Base-by-base conservation (phyloP, 2,797 vertebrate genomes). In the Phoxinus dragarum region DNA sequence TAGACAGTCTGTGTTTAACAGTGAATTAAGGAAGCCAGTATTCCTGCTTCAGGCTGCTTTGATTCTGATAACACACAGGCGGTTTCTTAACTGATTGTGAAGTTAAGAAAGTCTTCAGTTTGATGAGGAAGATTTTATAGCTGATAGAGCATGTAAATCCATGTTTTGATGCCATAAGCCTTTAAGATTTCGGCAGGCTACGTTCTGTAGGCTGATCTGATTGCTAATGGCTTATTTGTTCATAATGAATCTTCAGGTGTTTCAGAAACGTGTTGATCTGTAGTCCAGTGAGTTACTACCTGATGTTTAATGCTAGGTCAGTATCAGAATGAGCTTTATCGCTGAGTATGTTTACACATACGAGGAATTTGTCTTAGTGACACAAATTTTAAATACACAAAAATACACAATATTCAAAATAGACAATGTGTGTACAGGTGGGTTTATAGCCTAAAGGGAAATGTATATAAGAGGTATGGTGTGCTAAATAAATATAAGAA, bases 41-140 rank as follows among this genome's bases (percentile, higher is more conserved):
- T 84, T 75, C 9, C 59, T 64, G 14, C 69, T 36, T 75, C 42
- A 44, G 56, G 27, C 27, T 7, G 34, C 71, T 75, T 49, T 66
- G 81, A 83, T 19, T 47, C 19, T 66, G 42, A 75, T 75, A 47
- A 66, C 21, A 27, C 42, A 12, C 56, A 0, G 27, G 0, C 42
- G n/a, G 69, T 42, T 61, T 82, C n/a, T 73, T 61, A 73, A 61
- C 68, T 82, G 69, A 82, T 61, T 21, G 6, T 1, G 2, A 34
- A 38, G 42, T 5, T 64, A 21, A 5, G 14, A 36, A 42, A 27
- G 49, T 72, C 81, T 82, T 19, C 17, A 34, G 71, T 31, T 67
- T 49, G 72, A 84, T n/a, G 27, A 34, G 81, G 38, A 68, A 16
- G n/a, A 76, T 76, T 76, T 84, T 76, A n/a, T 49, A 52, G 44